A percentile compares a stretch with the other conserved stretches of the same genome.
Evolutionary conservation across 2,113 vertebrate genomes (phyloP).

Genomic region (Nothoprocta pentlandii): DNA sequence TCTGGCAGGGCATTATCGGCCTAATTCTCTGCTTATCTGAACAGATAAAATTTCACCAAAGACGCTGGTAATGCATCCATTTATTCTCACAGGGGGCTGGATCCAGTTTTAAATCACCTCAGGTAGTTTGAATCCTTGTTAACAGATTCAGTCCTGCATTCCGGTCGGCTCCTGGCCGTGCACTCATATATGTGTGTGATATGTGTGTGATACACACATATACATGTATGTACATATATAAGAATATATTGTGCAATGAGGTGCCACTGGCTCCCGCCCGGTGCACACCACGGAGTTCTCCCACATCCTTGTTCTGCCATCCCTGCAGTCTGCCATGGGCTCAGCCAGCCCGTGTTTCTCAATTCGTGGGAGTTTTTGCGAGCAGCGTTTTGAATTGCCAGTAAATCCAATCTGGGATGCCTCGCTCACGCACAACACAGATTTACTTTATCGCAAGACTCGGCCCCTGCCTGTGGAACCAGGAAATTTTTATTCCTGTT

Average conservation of each 20-base stretch:
- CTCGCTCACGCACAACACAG: neutral
- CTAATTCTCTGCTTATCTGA: constrained; percentile 59
- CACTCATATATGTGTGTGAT: no score
- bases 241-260: no score
- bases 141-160: neutral
- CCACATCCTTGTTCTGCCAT: neutral
- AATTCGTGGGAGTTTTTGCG: neutral
- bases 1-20: constrained; percentile 28
- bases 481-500: neutral
- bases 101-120: neutral
- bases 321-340: neutral
- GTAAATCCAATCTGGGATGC: neutral
- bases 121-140: constrained; percentile 43
- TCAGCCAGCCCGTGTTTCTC: neutral
- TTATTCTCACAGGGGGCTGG: constrained; percentile 20
- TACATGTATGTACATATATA: no score
- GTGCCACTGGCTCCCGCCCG: neutral
- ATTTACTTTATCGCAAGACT: neutral
- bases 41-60: constrained; percentile 10
- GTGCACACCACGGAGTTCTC: neutral
- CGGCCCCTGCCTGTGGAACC: neutral
- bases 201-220: no score
- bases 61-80: neutral
- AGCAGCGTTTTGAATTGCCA: neutral
- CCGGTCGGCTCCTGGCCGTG: neutral